These are phyloP conservation scores for Tachysurus vachellii DNA, from an alignment of 2,113 vertebrate species.

Conservation along the genomic window DNA sequence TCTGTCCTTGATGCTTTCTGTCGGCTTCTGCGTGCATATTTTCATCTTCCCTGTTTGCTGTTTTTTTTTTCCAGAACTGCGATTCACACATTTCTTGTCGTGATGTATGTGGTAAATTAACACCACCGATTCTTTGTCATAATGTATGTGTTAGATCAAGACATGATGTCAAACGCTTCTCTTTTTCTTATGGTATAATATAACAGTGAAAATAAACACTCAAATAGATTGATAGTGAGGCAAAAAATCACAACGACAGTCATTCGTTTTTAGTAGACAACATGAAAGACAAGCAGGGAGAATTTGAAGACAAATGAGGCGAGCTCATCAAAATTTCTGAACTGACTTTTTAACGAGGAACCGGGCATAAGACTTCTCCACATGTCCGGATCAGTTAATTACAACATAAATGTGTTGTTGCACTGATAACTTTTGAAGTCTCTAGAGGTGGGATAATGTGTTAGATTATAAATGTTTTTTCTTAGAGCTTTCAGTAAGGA, in stretches of 20 bases:
- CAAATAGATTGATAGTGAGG: neutral
- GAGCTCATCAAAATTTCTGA: neutral
- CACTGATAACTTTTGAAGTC: neutral
- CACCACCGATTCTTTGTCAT: neutral
- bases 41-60: neutral
- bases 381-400: neutral
- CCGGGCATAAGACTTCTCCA: neutral
- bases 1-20: constrained; percentile 6
- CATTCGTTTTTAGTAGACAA: neutral
- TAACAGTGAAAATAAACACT: constrained; percentile 14
- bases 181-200: neutral
- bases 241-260: neutral
- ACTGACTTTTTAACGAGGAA: neutral
- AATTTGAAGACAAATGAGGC: neutral
- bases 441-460: neutral
- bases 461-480: neutral
- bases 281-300: neutral
- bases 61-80: neutral
- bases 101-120: neutral
- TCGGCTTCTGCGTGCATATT: neutral
- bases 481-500: neutral
- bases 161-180: neutral
- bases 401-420: neutral
- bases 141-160: neutral
- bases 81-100: neutral